These are phyloP conservation scores for Lymantria dispar DNA, from an alignment of 2,888 invertebrate species.

Conservation along the genomic window DNA sequence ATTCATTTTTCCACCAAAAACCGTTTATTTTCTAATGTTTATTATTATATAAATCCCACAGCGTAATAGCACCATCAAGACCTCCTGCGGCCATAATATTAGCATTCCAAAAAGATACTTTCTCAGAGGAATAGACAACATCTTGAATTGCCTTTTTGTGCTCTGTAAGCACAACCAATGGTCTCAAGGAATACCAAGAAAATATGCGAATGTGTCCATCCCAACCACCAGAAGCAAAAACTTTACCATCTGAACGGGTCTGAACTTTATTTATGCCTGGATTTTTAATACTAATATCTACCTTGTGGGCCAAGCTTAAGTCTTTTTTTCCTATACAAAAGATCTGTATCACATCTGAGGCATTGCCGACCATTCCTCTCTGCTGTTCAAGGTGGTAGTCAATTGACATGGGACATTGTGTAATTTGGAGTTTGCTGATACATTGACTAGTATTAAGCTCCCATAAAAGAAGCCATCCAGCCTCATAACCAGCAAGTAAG, in stretches of 20 bases:
- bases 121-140: conserved; percentile 85
- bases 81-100: conserved; percentile 90
- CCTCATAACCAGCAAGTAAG: conserved; percentile 88
- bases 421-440: conserved; percentile 80
- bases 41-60: conserved; percentile 90
- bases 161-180: conserved; percentile 87
- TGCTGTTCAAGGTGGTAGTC: conserved; percentile 86
- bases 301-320: conserved; percentile 80
- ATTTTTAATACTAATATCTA: conserved; percentile 86
- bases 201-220: conserved; percentile 89
- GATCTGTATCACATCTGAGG: conserved; percentile 84
- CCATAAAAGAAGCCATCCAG: conserved; percentile 88
- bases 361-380: conserved; percentile 86
- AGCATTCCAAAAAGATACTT: conserved; percentile 86
- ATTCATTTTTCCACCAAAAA: too few species aligned
- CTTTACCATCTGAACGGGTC: conserved; percentile 86
- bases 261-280: conserved; percentile 87
- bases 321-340: conserved; percentile 81
- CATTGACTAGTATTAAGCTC: conserved; percentile 84
- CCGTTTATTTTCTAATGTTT: too few species aligned
- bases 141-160: conserved; percentile 88
- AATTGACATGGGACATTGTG: conserved; percentile 86
- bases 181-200: conserved; percentile 89
- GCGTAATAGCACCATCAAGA: conserved; percentile 88
- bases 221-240: conserved; percentile 89